phyloP scores from a whole-genome alignment of 35 echinoderm and acorn worm species.

The Hemicentrotus pulcherrimus region DNA sequence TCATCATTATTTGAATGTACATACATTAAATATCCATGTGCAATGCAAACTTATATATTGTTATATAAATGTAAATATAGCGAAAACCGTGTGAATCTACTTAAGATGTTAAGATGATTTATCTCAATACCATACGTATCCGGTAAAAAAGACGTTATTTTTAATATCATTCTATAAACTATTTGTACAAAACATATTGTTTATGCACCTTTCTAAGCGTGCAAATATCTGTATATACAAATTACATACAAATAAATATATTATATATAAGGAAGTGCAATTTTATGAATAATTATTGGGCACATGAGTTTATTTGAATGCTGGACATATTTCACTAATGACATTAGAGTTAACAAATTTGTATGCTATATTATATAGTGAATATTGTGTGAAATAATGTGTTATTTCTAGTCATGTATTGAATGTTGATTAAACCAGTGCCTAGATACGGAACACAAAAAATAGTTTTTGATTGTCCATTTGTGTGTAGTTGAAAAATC shows the following conservation, averaged over 20 bases:
- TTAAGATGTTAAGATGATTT: background rate
- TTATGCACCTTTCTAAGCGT: background rate
- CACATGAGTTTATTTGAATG: background rate
- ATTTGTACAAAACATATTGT: background rate
- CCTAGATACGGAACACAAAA: background rate
- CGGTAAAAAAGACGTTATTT: background rate
- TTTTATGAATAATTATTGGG: background rate
- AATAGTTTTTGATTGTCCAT: background rate
- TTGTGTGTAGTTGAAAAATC: no score
- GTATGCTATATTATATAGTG: background rate
- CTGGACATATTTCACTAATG: background rate
- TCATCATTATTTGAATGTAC: background rate
- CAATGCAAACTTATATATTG: background rate
- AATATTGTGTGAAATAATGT: background rate
- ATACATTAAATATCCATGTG: background rate
- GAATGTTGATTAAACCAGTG: background rate
- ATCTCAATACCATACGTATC: background rate
- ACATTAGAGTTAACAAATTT: background rate
- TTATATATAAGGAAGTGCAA: slow-evolving; percentile 20
- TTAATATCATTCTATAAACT: background rate
- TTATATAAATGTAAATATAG: background rate
- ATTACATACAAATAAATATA: slow-evolving; percentile 17
- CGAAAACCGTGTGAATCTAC: background rate
- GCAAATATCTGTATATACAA: slow-evolving; percentile 20
- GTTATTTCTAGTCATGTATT: background rate